Evolutionary conservation across 2,888 invertebrate genomes (phyloP).

Genomic region (Melanchra persicariae): DNA sequence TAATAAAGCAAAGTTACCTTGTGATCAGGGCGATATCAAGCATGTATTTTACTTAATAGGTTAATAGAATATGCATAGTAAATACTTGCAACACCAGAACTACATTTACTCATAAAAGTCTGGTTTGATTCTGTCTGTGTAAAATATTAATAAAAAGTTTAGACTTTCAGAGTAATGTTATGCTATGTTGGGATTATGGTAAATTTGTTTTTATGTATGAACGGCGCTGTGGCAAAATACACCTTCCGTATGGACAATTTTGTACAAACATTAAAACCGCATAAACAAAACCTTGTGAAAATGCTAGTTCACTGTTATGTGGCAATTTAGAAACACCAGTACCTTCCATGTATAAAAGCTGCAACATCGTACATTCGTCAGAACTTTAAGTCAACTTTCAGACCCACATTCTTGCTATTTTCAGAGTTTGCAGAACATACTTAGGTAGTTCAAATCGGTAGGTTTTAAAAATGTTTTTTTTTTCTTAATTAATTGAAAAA

Average conservation of each 20-base stretch:
- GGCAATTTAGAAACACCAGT: conserved; percentile 23
- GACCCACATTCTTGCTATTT: not conserved
- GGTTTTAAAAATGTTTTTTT: not conserved
- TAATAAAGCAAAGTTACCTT: conserved; percentile 29
- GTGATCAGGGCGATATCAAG: conserved; percentile 32
- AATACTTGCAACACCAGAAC: conserved; percentile 21
- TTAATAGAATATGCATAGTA: conserved; percentile 12
- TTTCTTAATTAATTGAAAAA: not conserved
- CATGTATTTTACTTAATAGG: conserved; percentile 24
- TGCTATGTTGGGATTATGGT: not conserved
- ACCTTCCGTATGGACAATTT: not conserved
- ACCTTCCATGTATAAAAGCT: conserved; percentile 41
- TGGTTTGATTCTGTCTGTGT: not conserved
- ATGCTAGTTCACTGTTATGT: conserved; percentile 32
- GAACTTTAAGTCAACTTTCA: conserved; percentile 8
- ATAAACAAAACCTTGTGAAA: conserved; percentile 8
- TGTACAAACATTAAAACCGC: not conserved
- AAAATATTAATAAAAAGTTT: not conserved
- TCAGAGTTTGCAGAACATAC: not conserved
- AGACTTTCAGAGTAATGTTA: too few species aligned
- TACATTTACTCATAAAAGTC: fast-evolving
- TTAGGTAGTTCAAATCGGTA: not conserved
- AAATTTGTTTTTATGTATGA: not conserved
- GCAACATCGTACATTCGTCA: conserved; percentile 9
- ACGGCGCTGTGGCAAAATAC: not conserved